A percentile compares a stretch with the other conserved stretches of the same genome.
phyloP scores from a whole-genome alignment of 2,797 vertebrate species.

The Pseudochirops corinnae region DNA sequence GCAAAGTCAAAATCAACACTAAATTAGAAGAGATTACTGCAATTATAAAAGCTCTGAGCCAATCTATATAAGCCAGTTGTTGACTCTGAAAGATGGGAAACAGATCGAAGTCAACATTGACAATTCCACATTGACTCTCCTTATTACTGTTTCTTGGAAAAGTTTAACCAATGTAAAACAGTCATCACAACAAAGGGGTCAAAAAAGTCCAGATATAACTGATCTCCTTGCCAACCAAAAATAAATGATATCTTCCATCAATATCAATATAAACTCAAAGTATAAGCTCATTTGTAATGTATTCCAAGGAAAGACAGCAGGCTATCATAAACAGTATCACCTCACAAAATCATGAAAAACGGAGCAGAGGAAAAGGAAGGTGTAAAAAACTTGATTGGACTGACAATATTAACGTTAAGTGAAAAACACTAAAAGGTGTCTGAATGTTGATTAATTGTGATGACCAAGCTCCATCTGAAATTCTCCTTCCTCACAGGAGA shows the following conservation, averaged over 20 bases:
- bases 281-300: neutral
- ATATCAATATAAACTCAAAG: neutral
- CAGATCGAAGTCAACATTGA: neutral
- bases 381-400: neutral
- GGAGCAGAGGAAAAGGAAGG: neutral
- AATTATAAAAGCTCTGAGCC: neutral
- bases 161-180: neutral
- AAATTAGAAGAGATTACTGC: neutral
- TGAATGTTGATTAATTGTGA: neutral
- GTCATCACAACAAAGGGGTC: neutral
- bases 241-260: neutral
- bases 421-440: neutral
- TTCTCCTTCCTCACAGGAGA: neutral
- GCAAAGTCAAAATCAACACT: neutral
- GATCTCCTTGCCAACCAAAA: neutral
- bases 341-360: neutral
- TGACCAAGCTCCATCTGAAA: neutral
- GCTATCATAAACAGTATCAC: neutral
- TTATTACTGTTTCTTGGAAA: neutral
- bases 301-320: neutral
- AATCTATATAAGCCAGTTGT: neutral
- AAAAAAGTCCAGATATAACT: neutral
- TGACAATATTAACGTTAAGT: neutral
- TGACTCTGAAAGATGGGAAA: neutral
- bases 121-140: neutral